Evolutionary conservation across 1,140 invertebrate species (phyloP), one percentile per base, ranked within the genome.

Genomic region (Calosoma granatense): DNA sequence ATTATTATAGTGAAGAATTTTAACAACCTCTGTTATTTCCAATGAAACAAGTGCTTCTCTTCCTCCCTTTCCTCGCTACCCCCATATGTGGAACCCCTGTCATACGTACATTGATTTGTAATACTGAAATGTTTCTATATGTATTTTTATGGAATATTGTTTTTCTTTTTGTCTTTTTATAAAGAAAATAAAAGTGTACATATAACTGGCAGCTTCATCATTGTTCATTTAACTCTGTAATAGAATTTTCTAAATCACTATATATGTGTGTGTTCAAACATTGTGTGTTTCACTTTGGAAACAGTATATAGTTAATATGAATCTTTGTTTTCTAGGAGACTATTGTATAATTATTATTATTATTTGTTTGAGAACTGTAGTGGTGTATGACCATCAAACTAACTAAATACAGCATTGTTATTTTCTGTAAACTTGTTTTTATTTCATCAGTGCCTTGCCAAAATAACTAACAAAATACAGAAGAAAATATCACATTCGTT

Each of bases 331-430:
- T 17, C 6, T 6, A n/a, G n/a, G n/a, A n/a, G n/a, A n/a, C n/a
- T n/a, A n/a, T n/a, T n/a, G n/a, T n/a, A n/a, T n/a, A n/a, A n/a
- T n/a, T n/a, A n/a, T n/a, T n/a, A n/a, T n/a, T n/a, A 12, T 11
- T 47, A 47, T 47, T 47, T 47, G 41, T 47, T 47, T 47, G 4
- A 17, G 41, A 47, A 47, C 9, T 47, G 15, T 47, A 47, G 15
- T 17, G 17, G 41, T 47, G 41, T 47, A 47, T 4, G 9, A 47
- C 17, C 17, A 47, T 47, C 41, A 47, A 17, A 47, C 9, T 47
- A 47, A 47, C 41, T 47, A 47, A 47, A 47, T 47, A 47, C 41
- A 47, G 41, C 41, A 47, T 47, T 47, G 41, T 47, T 47, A 47
- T 47, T 47, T 47, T 47, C 41, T 47, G 41, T 47, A 47, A 11